Conservation (phyloP, 1,140 invertebrate species). For the Drosophila orena region DNA sequence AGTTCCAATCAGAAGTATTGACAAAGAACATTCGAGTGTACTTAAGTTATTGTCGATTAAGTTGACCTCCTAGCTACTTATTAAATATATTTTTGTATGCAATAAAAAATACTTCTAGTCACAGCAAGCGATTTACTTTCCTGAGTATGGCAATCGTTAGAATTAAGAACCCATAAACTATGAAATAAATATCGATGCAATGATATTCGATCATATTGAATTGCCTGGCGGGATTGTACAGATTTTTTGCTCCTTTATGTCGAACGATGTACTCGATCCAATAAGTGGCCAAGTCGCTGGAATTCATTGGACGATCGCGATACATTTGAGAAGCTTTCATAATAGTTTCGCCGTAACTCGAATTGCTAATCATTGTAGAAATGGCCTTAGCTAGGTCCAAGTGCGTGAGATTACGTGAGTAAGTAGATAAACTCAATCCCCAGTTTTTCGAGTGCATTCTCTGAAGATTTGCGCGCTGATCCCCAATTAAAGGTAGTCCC, state of each 20-base stretch:
- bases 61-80: constrained; percentile 48
- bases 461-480: constrained; percentile 87
- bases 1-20: constrained; percentile 61
- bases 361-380: constrained; percentile 24
- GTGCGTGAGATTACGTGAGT: constrained; percentile 61
- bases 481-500: constrained; percentile 88
- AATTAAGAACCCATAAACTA: constrained; percentile 26
- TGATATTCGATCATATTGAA: constrained; percentile 41
- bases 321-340: constrained; percentile 51
- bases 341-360: constrained; percentile 34
- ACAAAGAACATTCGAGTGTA: constrained; percentile 75
- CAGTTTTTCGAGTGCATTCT: constrained; percentile 84
- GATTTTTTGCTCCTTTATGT: constrained; percentile 84
- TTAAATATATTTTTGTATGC: constrained; percentile 48
- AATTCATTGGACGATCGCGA: constrained; percentile 65
- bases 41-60: constrained; percentile 65
- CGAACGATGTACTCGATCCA: constrained; percentile 83
- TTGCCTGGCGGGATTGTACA: constrained; percentile 66
- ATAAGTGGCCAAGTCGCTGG: constrained; percentile 47
- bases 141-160: constrained; percentile 6
- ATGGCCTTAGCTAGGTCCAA: constrained; percentile 48
- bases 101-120: constrained; percentile 78
- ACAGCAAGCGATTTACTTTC: constrained; percentile 38
- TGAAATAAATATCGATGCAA: constrained; percentile 47
- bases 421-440: constrained; percentile 80